A percentile compares a stretch with the other conserved stretches of the same genome.
phyloP scores from a whole-genome alignment of 2,888 invertebrate genomes.

The Acrobasis suavella region DNA sequence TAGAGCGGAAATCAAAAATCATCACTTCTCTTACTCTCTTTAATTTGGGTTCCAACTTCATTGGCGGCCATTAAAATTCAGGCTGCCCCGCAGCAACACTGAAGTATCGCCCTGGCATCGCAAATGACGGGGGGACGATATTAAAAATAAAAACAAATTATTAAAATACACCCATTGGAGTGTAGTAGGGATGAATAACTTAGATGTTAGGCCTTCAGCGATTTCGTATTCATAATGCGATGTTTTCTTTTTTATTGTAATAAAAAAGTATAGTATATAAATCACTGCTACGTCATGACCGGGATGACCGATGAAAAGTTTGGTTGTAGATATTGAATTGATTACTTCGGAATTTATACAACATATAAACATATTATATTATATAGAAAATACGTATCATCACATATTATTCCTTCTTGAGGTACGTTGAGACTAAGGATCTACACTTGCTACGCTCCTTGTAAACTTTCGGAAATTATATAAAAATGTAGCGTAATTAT shows the following conservation, averaged over 20 bases:
- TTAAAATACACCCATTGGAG: conserved; percentile 19
- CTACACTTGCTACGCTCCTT: no score
- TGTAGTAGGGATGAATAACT: conserved; percentile 15
- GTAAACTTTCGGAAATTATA: no score
- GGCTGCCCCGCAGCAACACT: conserved; percentile 37
- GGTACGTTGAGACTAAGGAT: no score
- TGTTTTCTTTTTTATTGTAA: not conserved
- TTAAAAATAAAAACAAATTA: conserved; percentile 23
- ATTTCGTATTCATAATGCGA: not conserved
- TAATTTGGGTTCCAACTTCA: conserved; percentile 33
- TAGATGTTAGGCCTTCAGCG: conserved; percentile 17
- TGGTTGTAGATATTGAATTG: not conserved
- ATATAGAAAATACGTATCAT: no score
- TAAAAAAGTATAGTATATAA: no score
- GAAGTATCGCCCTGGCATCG: conserved; percentile 41
- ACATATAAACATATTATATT: no score
- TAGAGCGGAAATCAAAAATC: not conserved
- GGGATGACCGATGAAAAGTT: not conserved
- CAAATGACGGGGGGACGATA: conserved; percentile 36
- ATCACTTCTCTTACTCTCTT: not conserved
- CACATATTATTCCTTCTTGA: no score
- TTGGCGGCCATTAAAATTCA: conserved; percentile 47
- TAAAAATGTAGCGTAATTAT: no score
- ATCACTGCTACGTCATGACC: not conserved
- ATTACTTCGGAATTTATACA: no score